phyloP scores from a whole-genome alignment of 2,888 invertebrate species.

The Brachypalpus laphriformis region DNA sequence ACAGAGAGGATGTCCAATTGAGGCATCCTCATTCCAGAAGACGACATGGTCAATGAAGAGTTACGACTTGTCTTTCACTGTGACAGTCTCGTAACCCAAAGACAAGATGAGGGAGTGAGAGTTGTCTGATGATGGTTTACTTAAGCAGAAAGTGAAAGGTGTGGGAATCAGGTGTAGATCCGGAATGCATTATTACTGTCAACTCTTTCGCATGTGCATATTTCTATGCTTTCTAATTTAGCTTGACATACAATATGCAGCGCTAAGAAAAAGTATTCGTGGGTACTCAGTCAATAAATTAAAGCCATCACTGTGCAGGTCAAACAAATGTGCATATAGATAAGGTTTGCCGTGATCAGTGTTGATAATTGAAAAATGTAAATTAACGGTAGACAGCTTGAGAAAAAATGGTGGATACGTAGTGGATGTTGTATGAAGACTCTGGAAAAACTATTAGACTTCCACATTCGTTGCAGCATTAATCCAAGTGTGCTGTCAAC shows the following conservation, averaged over 20 bases:
- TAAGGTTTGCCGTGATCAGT: too few species aligned
- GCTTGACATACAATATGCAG: background rate
- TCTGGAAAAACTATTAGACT: too few species aligned
- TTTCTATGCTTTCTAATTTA: conserved; percentile 10
- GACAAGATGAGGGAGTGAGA: background rate
- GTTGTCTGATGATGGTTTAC: background rate
- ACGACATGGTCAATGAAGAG: background rate
- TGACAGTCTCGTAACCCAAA: background rate
- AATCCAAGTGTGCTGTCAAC: too few species aligned
- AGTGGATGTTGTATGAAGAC: too few species aligned
- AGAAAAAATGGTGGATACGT: too few species aligned
- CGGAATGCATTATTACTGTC: background rate
- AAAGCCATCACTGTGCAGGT: too few species aligned
- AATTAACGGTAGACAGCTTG: too few species aligned
- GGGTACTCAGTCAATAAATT: background rate
- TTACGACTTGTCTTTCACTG: background rate
- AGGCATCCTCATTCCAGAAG: background rate
- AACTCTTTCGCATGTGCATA: background rate
- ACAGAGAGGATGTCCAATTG: background rate
- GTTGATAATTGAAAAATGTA: too few species aligned
- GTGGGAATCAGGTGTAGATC: background rate
- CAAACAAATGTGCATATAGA: too few species aligned
- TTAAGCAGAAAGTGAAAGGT: conserved; percentile 27
- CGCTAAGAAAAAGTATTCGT: background rate
- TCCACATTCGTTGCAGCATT: too few species aligned